Base-by-base conservation (phyloP, 1,140 invertebrate genomes). In the Hyposmocoma kahamanoa region DNA sequence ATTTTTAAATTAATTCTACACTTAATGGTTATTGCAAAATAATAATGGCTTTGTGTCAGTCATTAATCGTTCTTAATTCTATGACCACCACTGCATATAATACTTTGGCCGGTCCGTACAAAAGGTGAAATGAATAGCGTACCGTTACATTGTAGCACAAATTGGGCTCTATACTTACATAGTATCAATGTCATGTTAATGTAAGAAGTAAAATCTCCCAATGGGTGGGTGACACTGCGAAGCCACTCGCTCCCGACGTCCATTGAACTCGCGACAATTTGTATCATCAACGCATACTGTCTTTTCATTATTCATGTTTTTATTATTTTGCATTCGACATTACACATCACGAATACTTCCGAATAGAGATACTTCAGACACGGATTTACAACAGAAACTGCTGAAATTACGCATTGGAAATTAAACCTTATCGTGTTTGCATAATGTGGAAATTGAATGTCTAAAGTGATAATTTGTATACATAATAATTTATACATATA, bases 291-390 rank as follows among this genome's bases (percentile, higher is more conserved):
- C 69, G 64, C 57, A 68, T 72, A 75, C 67, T 70, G 64, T 75
- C 61, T 75, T 72, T 75, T 67, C 71, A 72, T 75, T 75, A 72
- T 72, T 72, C 67, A 75, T 64, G 55, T 62, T 54, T 59, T 64
- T 61, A 75, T 70, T 70, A 72, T 72, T 72, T 68, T 51, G 53
- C 50, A 59, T 72, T 72, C 68, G 59, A 70, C 47, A 55, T 50
- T 56, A 46, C 52, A 64, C 68, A 69, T 69, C 69, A 57, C 53
- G 54, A 65, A 45, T 53, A n/a, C n/a, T 54, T 55, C 52, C 53
- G 46, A 39, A 53, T 41, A 55, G 60, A 49, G 56, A 59, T 51
- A 45, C 59, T 3, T 17, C 11, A 17, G 5, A 5, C 5, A 5
- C 5, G 11, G 30, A 28, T 15, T 24, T 38, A 39, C 47, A 49